These are phyloP conservation scores for Stercorarius parasiticus DNA, from an alignment of 2,113 vertebrate genomes.

Conservation along the genomic window DNA sequence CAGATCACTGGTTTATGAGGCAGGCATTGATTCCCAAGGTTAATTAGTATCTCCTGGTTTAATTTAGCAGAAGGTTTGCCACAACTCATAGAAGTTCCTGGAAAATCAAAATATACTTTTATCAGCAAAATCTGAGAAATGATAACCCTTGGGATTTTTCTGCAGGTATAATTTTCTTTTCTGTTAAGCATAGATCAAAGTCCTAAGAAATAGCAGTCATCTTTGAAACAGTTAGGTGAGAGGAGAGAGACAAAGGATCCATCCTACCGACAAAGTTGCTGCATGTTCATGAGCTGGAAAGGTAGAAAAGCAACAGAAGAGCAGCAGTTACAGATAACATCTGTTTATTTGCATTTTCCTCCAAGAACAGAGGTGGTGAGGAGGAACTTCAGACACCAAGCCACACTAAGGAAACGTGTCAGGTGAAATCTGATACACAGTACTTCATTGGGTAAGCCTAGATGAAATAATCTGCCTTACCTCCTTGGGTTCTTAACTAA, in stretches of 20 bases:
- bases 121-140: not conserved
- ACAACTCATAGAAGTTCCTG: not conserved
- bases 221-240: not conserved
- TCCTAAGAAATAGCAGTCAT: not conserved
- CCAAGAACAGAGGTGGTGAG: not conserved
- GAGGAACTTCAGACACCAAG: not conserved
- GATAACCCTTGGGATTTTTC: not conserved
- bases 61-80: not conserved
- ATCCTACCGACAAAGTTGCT: not conserved
- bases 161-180: not conserved
- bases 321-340: not conserved
- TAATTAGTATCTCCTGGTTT: not conserved
- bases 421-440: not conserved
- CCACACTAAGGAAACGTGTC: not conserved
- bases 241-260: not conserved
- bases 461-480: not conserved
- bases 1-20: not conserved
- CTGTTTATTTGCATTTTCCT: not conserved
- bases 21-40: not conserved
- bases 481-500: not conserved
- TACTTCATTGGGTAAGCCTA: not conserved
- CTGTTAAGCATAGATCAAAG: not conserved
- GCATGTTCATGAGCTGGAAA: not conserved
- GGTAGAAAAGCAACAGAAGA: not conserved
- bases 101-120: not conserved